Evolutionary conservation across 2,113 vertebrate genomes (phyloP), one percentile per base, ranked within the genome.

Genomic region (Scophthalmus maximus): DNA sequence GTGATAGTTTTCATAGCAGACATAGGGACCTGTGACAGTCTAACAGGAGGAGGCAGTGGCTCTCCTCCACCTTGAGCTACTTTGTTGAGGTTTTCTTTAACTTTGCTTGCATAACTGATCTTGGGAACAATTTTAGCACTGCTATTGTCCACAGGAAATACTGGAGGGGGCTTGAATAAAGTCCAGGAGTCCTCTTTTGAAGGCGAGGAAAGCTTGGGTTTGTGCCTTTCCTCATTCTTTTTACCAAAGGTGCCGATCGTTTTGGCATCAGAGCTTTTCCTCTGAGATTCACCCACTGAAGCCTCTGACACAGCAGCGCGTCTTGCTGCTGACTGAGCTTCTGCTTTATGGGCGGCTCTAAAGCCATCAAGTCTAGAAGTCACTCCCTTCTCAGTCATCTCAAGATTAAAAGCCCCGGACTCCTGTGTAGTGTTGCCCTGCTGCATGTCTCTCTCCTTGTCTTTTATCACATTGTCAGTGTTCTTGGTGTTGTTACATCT

Each of bases 41-140:
- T 96, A 85, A 93, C 94, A n/a, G 95, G 93, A 79, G 94, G 91
- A 89, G 93, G 93, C 78, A 90, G 84, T 64, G 73, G 68, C 80
- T 94, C 88, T 76, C 95, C 95, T 61, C 94, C 94, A 5, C 93
- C 76, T 82, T 96, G 96, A 91, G 95, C 93, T 80, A 96, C 93
- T 95, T 98, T 98, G 93, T 99, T 98, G 95, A 99, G 97, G 95
- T 99, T 99, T 90, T 99, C 97, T 93, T 99, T 99, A 92, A 99
- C 98, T 96, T 99, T 99, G 92, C 98, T 99, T 95, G 98, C 98
- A 96, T 99, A 99, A 97, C 97, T 99, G 93, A 99, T 98, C 95
- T 99, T 99, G 89, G 98, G 97, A 94, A 98, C 97, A 49, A 98
- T 99, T 95, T 98, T 99, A 92, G 98, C 98, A 85, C 98, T 99